phyloP scores from a whole-genome alignment of 1,140 invertebrate genomes.

The Tachypleus tridentatus region DNA sequence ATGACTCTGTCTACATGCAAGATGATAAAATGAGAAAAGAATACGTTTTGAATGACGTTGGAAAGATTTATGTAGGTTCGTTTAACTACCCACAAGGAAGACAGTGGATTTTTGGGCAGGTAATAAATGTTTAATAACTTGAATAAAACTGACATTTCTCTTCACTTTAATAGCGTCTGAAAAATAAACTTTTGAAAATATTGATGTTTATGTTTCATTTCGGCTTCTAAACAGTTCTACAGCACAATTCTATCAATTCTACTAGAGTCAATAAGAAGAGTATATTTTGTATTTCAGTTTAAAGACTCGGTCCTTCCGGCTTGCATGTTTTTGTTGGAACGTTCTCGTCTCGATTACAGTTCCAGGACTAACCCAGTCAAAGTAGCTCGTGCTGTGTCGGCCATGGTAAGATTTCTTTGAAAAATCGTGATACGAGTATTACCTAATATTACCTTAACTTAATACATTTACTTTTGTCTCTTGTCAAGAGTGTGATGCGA shows the following conservation, averaged over 20 bases:
- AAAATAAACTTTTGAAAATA: background rate
- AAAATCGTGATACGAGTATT: too few species aligned
- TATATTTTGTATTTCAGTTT: conserved; percentile 37
- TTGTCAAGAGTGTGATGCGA: too few species aligned
- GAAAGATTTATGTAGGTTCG: conserved; percentile 77
- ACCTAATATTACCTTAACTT: too few species aligned
- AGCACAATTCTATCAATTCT: background rate
- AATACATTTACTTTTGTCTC: too few species aligned
- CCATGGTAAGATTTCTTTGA: conserved; percentile 42
- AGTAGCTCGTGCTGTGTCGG: conserved; percentile 59
- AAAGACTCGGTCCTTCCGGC: conserved; percentile 77
- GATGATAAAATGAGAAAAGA: conserved; percentile 63
- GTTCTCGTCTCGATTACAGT: conserved; percentile 52
- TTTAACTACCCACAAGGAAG: conserved; percentile 62
- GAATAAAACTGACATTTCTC: background rate
- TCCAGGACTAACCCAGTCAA: conserved; percentile 61
- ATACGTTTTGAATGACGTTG: conserved; percentile 71
- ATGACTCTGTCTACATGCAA: conserved; percentile 40
- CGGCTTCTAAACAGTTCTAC: background rate
- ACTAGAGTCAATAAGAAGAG: too few species aligned
- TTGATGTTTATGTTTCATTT: background rate
- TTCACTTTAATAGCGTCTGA: background rate
- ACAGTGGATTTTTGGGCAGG: conserved; percentile 79
- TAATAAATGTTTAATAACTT: conserved; percentile 5
- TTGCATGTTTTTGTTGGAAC: conserved; percentile 58